phyloP scores from a whole-genome alignment of 1,140 invertebrate species.

The Bombus pascuorum region DNA sequence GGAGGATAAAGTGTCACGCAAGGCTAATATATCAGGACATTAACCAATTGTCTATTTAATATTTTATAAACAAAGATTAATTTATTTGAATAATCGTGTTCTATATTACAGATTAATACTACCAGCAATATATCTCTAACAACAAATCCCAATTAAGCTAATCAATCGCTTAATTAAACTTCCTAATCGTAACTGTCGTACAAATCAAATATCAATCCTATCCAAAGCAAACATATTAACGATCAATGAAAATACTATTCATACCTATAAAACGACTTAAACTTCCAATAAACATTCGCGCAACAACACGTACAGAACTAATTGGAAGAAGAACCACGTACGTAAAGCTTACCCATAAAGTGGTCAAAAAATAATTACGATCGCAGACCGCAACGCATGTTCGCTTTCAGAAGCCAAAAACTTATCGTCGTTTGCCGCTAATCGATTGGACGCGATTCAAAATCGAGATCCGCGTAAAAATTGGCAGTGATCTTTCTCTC shows the following conservation, averaged over 20 bases:
- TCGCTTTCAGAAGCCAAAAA: background rate
- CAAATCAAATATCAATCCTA: background rate
- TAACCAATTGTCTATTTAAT: no score
- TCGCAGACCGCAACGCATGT: no score
- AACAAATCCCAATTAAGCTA: no score
- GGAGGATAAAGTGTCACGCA: no score
- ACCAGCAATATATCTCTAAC: no score
- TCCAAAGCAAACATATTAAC: background rate
- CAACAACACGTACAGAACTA: no score
- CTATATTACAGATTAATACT: no score
- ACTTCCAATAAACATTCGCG: background rate
- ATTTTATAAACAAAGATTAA: no score
- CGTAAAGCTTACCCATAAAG: background rate
- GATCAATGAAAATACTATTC: no score
- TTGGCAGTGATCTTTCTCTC: conserved; percentile 48
- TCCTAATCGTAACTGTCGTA: background rate
- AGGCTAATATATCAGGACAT: no score
- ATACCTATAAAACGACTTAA: background rate
- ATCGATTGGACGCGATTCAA: conserved; percentile 30
- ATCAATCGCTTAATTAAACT: background rate
- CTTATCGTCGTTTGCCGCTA: background rate
- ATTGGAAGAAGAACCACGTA: background rate
- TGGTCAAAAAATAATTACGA: background rate
- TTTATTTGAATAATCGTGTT: no score
- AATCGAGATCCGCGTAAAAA: conserved; percentile 33